Evolutionary conservation across 2,113 vertebrate species (phyloP), one percentile per base, ranked within the genome.

Genomic region (Syrmaticus mikado): DNA sequence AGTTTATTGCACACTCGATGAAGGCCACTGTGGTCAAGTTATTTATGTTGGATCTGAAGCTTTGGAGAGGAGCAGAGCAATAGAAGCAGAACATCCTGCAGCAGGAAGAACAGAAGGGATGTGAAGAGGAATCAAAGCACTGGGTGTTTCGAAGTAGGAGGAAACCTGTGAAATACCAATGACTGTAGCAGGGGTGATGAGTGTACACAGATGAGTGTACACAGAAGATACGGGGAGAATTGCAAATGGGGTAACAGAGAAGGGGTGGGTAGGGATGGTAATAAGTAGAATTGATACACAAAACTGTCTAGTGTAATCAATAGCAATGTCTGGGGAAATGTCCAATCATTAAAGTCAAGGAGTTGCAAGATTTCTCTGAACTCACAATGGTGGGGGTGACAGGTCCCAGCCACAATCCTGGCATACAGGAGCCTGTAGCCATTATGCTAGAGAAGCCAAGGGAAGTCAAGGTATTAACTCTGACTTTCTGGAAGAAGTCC

Each of bases 401-500:
- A 27, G 22, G 19, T 65, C 52, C 34, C 45, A 93, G 66, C 13
- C 40, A 24, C n/a, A 48, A 19, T 68, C 20, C 30, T 75, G 43
- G 45, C 24, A 46, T 75, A 86, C 46, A 67, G 38, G 57, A 72
- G 24, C 19, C 36, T 83, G 28, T 30, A 77, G 43, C 20, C 22
- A 24, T 76, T 75, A 82, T 94, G 66, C 77, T 90, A 30, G 27
- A 53, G 52, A 53, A 53, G 27, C 52, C 52, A 53, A 53, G 88
- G 81, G 77, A 86, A 96, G 34, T 86, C 38, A 78, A 24, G 14
- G 36, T 75, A 73, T 65, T 86, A 88, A 84, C 71, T 65, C 48
- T 68, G 53, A 1, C 7, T 74, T 84, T 83, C 82, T 96, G 86
- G 83, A 90, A n/a, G 78, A 89, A 53, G 67, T 89, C 77, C 92